Conservation (phyloP, 2,113 vertebrate species). For the Scartelaos histophorus region DNA sequence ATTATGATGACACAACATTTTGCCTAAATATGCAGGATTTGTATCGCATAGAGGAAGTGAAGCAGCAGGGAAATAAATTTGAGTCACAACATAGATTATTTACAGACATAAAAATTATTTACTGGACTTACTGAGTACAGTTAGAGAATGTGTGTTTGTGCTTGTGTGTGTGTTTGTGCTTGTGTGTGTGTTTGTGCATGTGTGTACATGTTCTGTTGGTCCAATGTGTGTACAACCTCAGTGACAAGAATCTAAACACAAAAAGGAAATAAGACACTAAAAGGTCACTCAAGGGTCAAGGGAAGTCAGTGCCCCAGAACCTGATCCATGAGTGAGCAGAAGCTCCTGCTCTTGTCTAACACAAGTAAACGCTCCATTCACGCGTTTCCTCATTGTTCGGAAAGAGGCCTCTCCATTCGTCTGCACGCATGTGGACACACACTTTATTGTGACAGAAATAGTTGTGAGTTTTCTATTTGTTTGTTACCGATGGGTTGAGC, state of each 20-base stretch:
- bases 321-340: neutral
- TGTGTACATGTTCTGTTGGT: too few relatives aligned
- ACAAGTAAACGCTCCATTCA: neutral
- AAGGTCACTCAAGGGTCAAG: neutral
- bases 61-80: too few relatives aligned
- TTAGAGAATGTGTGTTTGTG: too few relatives aligned
- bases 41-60: too few relatives aligned
- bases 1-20: too few relatives aligned
- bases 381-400: neutral
- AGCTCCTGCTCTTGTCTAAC: neutral
- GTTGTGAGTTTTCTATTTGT: slow-evolving; percentile 2
- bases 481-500: slow-evolving; percentile 44
- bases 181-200: too few relatives aligned
- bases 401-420: neutral
- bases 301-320: too few relatives aligned
- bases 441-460: slow-evolving; percentile 21
- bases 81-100: too few relatives aligned
- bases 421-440: neutral
- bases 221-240: neutral
- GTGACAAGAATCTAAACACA: neutral
- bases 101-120: too few relatives aligned
- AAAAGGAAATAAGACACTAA: neutral
- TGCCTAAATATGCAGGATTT: too few relatives aligned
- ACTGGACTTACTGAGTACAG: too few relatives aligned
- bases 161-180: too few relatives aligned